Conservation (phyloP, 1,140 invertebrate genomes). For the Dryas iulia region DNA sequence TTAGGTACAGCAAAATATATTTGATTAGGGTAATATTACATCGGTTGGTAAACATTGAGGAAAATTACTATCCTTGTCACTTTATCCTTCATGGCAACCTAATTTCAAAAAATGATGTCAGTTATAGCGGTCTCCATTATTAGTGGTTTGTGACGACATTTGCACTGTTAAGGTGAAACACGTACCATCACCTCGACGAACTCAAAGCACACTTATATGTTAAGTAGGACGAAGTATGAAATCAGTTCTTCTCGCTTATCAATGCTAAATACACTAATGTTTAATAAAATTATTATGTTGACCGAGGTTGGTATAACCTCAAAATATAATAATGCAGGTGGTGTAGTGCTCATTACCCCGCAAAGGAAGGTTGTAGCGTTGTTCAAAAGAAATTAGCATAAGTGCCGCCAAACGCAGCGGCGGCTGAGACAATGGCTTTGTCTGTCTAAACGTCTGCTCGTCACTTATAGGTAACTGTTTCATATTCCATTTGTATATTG, state of each 20-base stretch:
- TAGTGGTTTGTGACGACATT: slow-evolving; percentile 43
- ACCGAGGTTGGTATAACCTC: not conserved
- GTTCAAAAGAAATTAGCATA: slow-evolving; percentile 77
- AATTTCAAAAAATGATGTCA: slow-evolving; percentile 35
- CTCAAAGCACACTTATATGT: no score
- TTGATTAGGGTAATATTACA: not conserved
- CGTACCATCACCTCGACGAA: no score
- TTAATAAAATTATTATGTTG: no score
- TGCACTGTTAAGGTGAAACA: slow-evolving; percentile 29
- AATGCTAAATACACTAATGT: no score
- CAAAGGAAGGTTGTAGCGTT: slow-evolving; percentile 55
- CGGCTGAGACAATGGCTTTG: slow-evolving; percentile 71
- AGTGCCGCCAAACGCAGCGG: slow-evolving; percentile 61
- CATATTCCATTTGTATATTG: slow-evolving; percentile 38
- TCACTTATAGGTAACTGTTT: slow-evolving; percentile 59
- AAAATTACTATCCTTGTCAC: slow-evolving; percentile 20
- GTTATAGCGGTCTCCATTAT: slow-evolving; percentile 24
- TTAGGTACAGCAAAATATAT: no score
- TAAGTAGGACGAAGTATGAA: no score
- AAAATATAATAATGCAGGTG: slow-evolving; percentile 51
- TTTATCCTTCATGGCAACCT: slow-evolving; percentile 39
- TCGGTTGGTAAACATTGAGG: not conserved
- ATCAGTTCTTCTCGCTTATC: not conserved
- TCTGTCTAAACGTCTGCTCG: slow-evolving; percentile 63
- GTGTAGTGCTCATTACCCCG: slow-evolving; percentile 54